These are phyloP conservation scores for Manduca sexta DNA, from an alignment of 1,140 invertebrate genomes.

Conservation along the genomic window DNA sequence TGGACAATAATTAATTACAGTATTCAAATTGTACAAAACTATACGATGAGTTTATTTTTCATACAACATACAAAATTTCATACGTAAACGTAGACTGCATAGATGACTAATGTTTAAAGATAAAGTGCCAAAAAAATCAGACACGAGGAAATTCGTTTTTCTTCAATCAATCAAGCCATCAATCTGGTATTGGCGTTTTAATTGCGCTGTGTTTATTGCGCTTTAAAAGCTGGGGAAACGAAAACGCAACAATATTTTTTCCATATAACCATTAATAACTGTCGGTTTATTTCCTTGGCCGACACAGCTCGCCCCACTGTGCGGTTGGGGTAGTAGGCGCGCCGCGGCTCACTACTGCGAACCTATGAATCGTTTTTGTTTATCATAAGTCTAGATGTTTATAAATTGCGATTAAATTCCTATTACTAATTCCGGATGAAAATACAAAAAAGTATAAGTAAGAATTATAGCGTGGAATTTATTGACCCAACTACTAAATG, in stretches of 20 bases:
- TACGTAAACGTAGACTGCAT: background rate
- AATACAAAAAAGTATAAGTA: too few species aligned
- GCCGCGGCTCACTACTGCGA: slow-evolving; percentile 16
- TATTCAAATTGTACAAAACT: too few species aligned
- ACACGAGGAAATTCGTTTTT: slow-evolving; percentile 1
- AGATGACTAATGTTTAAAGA: slow-evolving; percentile 8
- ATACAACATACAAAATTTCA: too few species aligned
- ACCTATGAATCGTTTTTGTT: slow-evolving; percentile 24
- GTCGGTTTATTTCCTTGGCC: slow-evolving; percentile 50
- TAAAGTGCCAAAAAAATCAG: slow-evolving; percentile 10
- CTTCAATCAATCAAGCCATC: slow-evolving; percentile 53
- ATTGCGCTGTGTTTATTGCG: slow-evolving; percentile 66
- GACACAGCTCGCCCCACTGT: slow-evolving; percentile 38
- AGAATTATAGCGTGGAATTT: too few species aligned
- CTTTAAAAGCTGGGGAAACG: slow-evolving; percentile 61
- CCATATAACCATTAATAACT: slow-evolving; percentile 69
- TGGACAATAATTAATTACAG: too few species aligned
- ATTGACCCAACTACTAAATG: too few species aligned
- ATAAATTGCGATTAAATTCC: too few species aligned
- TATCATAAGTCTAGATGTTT: too few species aligned
- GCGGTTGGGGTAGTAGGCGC: slow-evolving; percentile 34
- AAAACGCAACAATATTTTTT: slow-evolving; percentile 66
- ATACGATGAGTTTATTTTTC: too few species aligned
- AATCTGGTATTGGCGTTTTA: slow-evolving; percentile 66
- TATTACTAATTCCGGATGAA: too few species aligned